phyloP scores from a whole-genome alignment of 2,797 vertebrate genomes.

The Selene dorsalis region DNA sequence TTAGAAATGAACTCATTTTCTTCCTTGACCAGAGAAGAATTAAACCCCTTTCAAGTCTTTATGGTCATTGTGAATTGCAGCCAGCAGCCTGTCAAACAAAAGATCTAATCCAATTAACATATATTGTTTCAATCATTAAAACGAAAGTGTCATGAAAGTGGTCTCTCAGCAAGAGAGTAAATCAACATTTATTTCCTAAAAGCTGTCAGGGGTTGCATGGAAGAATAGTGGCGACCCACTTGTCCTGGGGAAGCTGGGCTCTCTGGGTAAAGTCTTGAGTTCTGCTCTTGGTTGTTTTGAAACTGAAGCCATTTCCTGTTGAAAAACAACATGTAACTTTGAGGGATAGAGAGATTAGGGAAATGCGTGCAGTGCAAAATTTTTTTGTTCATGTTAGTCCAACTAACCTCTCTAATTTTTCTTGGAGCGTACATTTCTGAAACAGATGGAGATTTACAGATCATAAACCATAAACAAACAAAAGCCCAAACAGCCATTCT shows the following conservation, averaged over 20 bases:
- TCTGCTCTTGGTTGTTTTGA: slow-evolving; percentile 69
- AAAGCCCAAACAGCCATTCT: slow-evolving; percentile 3
- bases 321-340: slow-evolving; percentile 13
- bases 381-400: background rate
- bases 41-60: background rate
- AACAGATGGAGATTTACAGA: slow-evolving; percentile 55
- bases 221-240: slow-evolving; percentile 51
- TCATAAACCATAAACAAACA: slow-evolving; percentile 22
- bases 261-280: slow-evolving; percentile 57
- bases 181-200: background rate
- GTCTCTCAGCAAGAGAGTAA: background rate
- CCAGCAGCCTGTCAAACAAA: background rate
- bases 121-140: no score
- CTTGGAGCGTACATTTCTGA: slow-evolving; percentile 76
- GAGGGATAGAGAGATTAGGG: background rate
- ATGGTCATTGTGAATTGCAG: background rate
- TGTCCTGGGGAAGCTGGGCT: slow-evolving; percentile 52
- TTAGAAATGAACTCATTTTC: background rate
- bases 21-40: background rate
- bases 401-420: slow-evolving; percentile 77
- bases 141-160: background rate
- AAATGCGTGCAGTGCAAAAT: background rate
- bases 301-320: slow-evolving; percentile 71
- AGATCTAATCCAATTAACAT: no score
- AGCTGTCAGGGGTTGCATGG: background rate